These are phyloP conservation scores for Eilema sororculum DNA, from an alignment of 2,888 invertebrate species.

Conservation along the genomic window DNA sequence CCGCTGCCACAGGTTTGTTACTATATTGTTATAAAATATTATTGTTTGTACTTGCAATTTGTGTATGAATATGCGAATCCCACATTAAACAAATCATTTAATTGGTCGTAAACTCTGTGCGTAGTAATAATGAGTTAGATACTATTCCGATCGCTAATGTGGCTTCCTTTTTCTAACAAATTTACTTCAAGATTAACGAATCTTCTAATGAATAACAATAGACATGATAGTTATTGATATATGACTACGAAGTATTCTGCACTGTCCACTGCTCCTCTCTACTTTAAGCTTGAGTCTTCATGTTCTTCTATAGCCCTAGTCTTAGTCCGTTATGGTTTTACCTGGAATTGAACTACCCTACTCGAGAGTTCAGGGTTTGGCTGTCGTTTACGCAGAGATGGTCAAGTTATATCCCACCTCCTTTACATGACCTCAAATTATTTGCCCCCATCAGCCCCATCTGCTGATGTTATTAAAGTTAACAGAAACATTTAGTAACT, in stretches of 20 bases:
- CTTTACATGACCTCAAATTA: too few species aligned
- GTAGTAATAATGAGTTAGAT: neutral
- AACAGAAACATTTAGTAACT: too few species aligned
- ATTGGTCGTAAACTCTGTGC: neutral
- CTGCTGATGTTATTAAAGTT: too few species aligned
- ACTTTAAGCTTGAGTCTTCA: too few species aligned
- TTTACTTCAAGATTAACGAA: neutral
- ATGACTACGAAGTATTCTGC: neutral
- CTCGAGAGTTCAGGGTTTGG: too few species aligned
- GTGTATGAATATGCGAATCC: neutral
- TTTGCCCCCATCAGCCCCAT: too few species aligned
- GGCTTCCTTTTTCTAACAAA: neutral
- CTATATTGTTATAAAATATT: constrained; percentile 18
- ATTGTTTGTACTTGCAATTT: constrained; percentile 13
- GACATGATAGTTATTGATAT: neutral
- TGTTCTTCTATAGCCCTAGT: too few species aligned
- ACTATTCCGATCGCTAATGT: neutral
- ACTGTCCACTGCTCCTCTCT: neutral
- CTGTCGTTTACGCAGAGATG: too few species aligned
- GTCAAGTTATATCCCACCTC: too few species aligned
- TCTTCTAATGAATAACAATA: neutral
- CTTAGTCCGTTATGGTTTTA: too few species aligned
- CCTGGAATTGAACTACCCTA: too few species aligned
- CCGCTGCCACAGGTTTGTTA: constrained; percentile 79
- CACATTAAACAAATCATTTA: neutral